phyloP scores from a whole-genome alignment of 2,113 vertebrate species.

The Marcusenius ussheri region DNA sequence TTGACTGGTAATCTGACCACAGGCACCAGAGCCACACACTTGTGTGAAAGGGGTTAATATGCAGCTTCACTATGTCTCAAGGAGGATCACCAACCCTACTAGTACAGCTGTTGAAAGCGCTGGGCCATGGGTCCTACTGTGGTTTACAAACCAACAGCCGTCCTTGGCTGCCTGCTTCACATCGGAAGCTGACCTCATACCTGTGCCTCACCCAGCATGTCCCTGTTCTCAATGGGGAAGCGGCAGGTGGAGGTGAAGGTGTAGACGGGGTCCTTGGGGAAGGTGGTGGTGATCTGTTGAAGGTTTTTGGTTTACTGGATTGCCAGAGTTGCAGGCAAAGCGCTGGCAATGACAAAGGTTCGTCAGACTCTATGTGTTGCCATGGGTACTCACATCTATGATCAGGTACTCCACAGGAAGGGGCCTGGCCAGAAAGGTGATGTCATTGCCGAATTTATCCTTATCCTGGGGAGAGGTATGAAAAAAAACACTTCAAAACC shows the following conservation, averaged over 20 bases:
- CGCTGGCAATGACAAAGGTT: neutral
- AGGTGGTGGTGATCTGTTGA: conserved; percentile 89
- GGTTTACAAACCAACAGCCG: neutral
- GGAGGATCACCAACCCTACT: neutral
- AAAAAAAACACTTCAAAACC: neutral
- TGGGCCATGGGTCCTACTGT: neutral
- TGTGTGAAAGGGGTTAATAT: neutral
- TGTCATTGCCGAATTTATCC: conserved; percentile 97
- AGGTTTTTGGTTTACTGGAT: neutral
- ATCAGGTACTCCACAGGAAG: conserved; percentile 96
- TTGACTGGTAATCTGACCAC: neutral
- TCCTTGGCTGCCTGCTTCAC: neutral
- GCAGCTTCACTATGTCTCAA: neutral
- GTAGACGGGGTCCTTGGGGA: conserved; percentile 95
- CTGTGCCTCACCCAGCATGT: conserved; percentile 89
- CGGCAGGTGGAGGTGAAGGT: conserved; percentile 87
- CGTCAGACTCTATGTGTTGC: neutral
- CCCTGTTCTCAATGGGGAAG: conserved; percentile 92
- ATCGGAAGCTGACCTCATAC: conserved; percentile 46
- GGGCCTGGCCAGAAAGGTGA: conserved; percentile 90
- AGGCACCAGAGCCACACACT: neutral
- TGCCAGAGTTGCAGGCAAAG: neutral
- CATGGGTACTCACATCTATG: conserved; percentile 79
- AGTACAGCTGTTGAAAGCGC: neutral
- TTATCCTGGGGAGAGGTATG: conserved; percentile 66